phyloP scores from a whole-genome alignment of 2,888 invertebrate species.

The Schrankia costaestrigalis region DNA sequence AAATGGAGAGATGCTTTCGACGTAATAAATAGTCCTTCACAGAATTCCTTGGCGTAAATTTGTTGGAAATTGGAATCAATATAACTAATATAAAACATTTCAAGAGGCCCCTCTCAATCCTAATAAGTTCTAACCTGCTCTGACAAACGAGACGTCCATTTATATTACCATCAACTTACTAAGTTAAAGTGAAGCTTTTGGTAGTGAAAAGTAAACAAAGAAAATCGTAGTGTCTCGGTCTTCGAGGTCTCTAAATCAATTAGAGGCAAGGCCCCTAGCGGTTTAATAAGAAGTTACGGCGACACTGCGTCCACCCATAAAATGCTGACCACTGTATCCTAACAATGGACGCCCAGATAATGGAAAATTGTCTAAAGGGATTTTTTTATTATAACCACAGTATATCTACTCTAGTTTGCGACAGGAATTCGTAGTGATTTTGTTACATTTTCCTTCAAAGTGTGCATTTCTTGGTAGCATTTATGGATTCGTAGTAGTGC shows the following conservation, averaged over 20 bases:
- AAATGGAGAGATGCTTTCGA: too few species aligned
- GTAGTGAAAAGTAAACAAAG: slow-evolving; percentile 49
- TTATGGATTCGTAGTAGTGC: too few species aligned
- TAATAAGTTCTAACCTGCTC: slow-evolving; percentile 9
- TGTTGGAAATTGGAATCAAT: neutral
- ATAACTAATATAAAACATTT: neutral
- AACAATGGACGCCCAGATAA: slow-evolving; percentile 70
- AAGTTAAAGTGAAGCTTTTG: slow-evolving; percentile 36
- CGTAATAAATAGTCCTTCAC: too few species aligned
- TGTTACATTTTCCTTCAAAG: slow-evolving; percentile 45
- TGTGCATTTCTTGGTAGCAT: slow-evolving; percentile 28
- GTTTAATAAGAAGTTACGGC: slow-evolving; percentile 76
- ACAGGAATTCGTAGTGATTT: slow-evolving; percentile 61
- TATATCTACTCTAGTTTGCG: slow-evolving; percentile 56
- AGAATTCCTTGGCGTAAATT: too few species aligned
- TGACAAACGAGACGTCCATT: slow-evolving; percentile 21
- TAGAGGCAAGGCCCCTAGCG: slow-evolving; percentile 64
- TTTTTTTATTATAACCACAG: slow-evolving; percentile 71
- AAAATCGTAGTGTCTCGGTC: slow-evolving; percentile 49
- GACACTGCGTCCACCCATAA: slow-evolving; percentile 61
- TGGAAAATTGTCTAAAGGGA: slow-evolving; percentile 74
- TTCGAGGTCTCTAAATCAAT: slow-evolving; percentile 70
- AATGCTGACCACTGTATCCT: slow-evolving; percentile 65
- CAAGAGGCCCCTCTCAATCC: slow-evolving; percentile 3
- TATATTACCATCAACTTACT: slow-evolving; percentile 30